A percentile compares a stretch with the other conserved stretches of the same genome.
Conservation (phyloP, 2,113 vertebrate species). For the Daboia siamensis region DNA sequence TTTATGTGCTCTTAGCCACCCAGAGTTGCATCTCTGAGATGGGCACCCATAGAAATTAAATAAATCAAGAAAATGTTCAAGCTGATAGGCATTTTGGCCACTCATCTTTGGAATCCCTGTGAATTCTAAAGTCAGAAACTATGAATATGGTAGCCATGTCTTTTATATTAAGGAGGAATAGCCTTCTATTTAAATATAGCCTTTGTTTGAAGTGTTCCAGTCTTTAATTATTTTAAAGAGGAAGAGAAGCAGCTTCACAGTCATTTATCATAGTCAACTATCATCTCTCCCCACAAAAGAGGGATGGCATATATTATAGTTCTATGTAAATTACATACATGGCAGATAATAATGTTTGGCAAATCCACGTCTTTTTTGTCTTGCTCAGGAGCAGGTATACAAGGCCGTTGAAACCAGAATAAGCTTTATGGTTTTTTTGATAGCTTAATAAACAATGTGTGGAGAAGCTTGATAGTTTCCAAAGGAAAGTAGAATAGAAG, state of each 20-base stretch:
- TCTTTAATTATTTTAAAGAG: neutral
- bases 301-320: neutral
- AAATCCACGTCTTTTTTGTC: neutral
- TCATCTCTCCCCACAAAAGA: neutral
- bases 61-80: neutral
- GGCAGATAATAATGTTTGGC: neutral
- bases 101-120: neutral
- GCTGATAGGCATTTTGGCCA: neutral
- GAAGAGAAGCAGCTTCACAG: neutral
- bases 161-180: neutral
- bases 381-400: neutral
- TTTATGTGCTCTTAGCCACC: neutral
- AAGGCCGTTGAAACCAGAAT: neutral
- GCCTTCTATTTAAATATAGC: neutral
- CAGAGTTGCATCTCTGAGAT: neutral
- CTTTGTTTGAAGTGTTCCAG: neutral
- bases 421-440: neutral
- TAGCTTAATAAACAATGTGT: neutral
- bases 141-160: neutral
- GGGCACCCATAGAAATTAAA: neutral
- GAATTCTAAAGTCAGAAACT: neutral
- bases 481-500: neutral
- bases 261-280: neutral
- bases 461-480: neutral
- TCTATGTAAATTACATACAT: neutral